Evolutionary conservation across 2,797 vertebrate genomes (phyloP), one percentile per base, ranked within the genome.

Genomic region (Darevskia nairensis): DNA sequence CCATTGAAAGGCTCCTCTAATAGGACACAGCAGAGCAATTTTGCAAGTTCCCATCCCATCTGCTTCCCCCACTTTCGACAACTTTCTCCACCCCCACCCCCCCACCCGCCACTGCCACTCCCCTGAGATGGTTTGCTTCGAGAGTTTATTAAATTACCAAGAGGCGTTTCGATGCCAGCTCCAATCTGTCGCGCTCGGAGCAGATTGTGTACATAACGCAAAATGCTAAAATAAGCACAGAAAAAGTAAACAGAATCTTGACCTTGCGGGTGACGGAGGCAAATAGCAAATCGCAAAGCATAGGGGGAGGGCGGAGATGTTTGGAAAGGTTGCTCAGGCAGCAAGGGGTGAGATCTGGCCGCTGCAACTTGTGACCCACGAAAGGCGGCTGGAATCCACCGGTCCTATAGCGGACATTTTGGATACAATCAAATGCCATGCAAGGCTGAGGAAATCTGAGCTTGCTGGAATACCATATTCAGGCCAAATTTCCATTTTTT

Each of bases 141-240:
- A 76, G 77, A 76, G 84, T 69, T 81, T 82, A 68, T 81, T 75
- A 68, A 89, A 89, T 82, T 55, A 41, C 44, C 19, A 19, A 27
- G 66, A 71, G 68, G 32, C 25, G 46, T 55, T 76, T 68, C 7
- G 32, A 32, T 25, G 79, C 61, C 84, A 76, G 59, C 69, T 68
- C 7, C 17, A 76, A 89, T 85, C 84, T 76, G 59, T 85, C 46
- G 19, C 35, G 5, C 71, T 80, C 11, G 44, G 59, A 76, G 35
- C 88, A 82, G 88, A 68, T 76, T 89, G 88, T 89, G 83, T 89
- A 89, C 78, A 82, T 69, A 85, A 76, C 5, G 32, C 35, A 59
- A 76, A 82, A 89, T 29, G 71, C 78, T 89, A 89, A 89, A 89
- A 86, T 86, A 86, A 89, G 61, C 84, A 89, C 69, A n/a, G 79